Conservation (phyloP, 2,797 vertebrate species). For the Naso thynnoides region DNA sequence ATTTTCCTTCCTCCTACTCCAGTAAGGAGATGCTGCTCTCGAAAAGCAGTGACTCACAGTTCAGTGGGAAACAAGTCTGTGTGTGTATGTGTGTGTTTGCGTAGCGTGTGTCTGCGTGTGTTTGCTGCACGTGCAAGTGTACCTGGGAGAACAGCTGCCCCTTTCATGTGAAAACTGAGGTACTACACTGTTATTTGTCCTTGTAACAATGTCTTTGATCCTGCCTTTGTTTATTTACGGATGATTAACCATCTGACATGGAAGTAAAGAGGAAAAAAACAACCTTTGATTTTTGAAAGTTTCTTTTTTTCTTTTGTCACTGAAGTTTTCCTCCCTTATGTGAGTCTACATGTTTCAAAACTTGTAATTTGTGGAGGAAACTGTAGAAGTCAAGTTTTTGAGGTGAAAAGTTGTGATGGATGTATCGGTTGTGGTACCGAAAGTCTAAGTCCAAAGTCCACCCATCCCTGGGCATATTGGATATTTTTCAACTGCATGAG, state of each 20-base stretch:
- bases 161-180: conserved; percentile 5
- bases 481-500: too few species aligned
- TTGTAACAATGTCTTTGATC: conserved; percentile 33
- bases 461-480: too few species aligned
- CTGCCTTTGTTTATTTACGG: conserved; percentile 2
- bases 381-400: background rate
- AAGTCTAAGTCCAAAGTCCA: too few species aligned
- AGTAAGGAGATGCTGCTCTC: conserved; percentile 46
- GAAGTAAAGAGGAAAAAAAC: background rate
- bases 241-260: conserved; percentile 21
- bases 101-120: background rate
- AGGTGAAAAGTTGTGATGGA: background rate
- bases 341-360: conserved; percentile 14
- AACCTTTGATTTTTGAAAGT: conserved; percentile 10
- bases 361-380: background rate
- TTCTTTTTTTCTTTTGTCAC: conserved; percentile 15
- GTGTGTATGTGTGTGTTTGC: background rate
- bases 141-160: conserved; percentile 36
- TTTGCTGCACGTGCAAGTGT: background rate
- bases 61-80: conserved; percentile 17
- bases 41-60: conserved; percentile 56
- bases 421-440: background rate
- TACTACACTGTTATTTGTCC: conserved; percentile 13
- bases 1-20: conserved; percentile 38
- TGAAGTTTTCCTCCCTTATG: conserved; percentile 1